Percentiles rank a stretch among this genome's conserved stretches.
Evolutionary conservation across 2,113 vertebrate genomes (phyloP).

Genomic region (Gymnobelideus leadbeateri): DNA sequence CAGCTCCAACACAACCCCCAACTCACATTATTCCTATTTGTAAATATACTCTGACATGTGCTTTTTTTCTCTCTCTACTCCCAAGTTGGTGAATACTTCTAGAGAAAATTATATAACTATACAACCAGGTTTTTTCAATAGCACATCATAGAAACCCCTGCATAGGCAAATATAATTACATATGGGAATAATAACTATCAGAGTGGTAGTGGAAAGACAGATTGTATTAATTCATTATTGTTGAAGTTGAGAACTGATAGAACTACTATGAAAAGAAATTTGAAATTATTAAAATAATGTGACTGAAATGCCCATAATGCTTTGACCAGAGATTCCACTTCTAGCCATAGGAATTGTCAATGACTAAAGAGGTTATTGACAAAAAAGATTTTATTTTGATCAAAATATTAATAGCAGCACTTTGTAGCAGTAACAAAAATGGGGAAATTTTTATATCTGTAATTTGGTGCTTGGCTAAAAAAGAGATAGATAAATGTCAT

Average conservation of each 20-base stretch:
- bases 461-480: too few species aligned
- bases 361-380: background rate
- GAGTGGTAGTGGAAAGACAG: background rate
- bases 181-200: background rate
- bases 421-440: too few species aligned
- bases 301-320: background rate
- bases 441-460: too few species aligned
- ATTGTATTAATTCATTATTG: background rate
- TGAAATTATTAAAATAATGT: background rate
- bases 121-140: too few species aligned
- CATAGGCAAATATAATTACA: background rate
- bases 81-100: too few species aligned
- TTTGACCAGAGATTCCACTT: background rate
- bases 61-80: too few species aligned
- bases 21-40: too few species aligned
- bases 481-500: background rate
- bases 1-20: too few species aligned
- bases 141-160: too few species aligned
- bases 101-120: too few species aligned
- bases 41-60: too few species aligned
- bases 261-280: background rate
- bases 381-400: background rate
- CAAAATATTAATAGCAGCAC: background rate
- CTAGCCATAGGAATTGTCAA: background rate
- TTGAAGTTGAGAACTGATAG: background rate